These are phyloP conservation scores for Melospiza melodia DNA, from an alignment of 2,113 vertebrate genomes.

Conservation along the genomic window DNA sequence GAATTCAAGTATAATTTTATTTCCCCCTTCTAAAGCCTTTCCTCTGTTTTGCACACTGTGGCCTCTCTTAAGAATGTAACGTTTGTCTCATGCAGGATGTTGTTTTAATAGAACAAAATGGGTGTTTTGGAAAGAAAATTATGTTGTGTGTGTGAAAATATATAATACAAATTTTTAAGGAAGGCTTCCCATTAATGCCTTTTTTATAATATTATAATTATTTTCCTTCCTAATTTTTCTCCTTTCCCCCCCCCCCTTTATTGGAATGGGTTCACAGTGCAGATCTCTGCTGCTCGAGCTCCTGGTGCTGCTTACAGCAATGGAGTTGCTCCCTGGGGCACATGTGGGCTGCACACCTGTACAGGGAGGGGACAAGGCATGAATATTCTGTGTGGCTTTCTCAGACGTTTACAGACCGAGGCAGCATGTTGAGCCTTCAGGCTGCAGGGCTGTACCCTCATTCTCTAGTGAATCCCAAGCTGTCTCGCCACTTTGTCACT, in stretches of 20 bases:
- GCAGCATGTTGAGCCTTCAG: neutral
- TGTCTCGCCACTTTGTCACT: neutral
- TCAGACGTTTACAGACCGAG: neutral
- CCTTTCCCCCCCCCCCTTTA: neutral
- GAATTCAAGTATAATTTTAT: neutral
- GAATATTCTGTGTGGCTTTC: neutral
- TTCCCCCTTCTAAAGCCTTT: neutral
- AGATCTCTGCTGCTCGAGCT: neutral
- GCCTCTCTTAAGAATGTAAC: neutral
- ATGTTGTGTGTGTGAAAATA: neutral
- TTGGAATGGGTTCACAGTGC: neutral
- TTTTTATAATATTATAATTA: neutral
- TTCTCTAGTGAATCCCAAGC: neutral
- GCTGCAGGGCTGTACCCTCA: neutral
- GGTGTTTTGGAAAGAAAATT: neutral
- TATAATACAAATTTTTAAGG: neutral
- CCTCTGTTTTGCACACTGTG: neutral
- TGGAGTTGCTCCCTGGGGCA: neutral
- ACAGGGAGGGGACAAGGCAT: neutral
- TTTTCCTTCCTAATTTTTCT: neutral
- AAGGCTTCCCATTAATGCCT: neutral
- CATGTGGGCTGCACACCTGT: neutral
- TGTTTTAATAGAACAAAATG: neutral
- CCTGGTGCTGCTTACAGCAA: neutral
- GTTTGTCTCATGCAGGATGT: neutral